These are phyloP conservation scores for Urophycis tenuis DNA, from an alignment of 2,797 vertebrate genomes.

Conservation along the genomic window DNA sequence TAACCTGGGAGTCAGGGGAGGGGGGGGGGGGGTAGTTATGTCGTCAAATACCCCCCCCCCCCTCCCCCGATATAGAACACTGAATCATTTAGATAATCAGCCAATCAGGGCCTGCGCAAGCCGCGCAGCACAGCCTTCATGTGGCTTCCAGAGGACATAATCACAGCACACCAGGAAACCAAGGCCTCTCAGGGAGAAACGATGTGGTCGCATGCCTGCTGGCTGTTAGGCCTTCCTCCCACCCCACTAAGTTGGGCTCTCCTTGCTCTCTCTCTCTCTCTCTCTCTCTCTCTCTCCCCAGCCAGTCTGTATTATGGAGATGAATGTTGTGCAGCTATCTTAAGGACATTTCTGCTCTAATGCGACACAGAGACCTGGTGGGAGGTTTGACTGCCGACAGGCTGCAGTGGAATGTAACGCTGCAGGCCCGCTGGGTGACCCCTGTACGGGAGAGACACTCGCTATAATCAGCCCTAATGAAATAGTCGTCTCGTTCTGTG, in stretches of 20 bases:
- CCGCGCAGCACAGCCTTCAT: constrained; percentile 56
- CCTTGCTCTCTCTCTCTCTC: too few relatives aligned
- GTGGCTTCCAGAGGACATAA: constrained; percentile 69
- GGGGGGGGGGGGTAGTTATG: constrained; percentile 62
- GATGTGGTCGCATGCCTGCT: constrained; percentile 66
- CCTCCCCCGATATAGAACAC: constrained; percentile 73
- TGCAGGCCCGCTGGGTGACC: too few relatives aligned
- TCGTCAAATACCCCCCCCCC: constrained; percentile 60
- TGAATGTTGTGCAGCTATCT: constrained; percentile 53
- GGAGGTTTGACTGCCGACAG: too few relatives aligned
- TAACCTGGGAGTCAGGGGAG: constrained; percentile 56
- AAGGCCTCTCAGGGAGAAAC: constrained; percentile 65
- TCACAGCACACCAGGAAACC: constrained; percentile 70
- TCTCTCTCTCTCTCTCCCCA: constrained; percentile 14
- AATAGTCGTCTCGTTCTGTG: too few relatives aligned
- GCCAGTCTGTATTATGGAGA: constrained; percentile 53
- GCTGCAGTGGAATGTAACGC: too few relatives aligned
- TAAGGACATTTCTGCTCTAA: constrained; percentile 19
- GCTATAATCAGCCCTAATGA: too few relatives aligned
- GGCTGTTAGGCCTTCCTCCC: constrained; percentile 69
- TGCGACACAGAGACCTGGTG: too few relatives aligned
- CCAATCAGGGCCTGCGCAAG: constrained; percentile 56
- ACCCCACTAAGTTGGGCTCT: constrained; percentile 57
- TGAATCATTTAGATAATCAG: constrained; percentile 74
- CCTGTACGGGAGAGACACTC: too few relatives aligned